Percentiles rank a stretch among this genome's conserved stretches.
phyloP scores from a whole-genome alignment of 2,888 invertebrate genomes.

The Drosophila incognita region DNA sequence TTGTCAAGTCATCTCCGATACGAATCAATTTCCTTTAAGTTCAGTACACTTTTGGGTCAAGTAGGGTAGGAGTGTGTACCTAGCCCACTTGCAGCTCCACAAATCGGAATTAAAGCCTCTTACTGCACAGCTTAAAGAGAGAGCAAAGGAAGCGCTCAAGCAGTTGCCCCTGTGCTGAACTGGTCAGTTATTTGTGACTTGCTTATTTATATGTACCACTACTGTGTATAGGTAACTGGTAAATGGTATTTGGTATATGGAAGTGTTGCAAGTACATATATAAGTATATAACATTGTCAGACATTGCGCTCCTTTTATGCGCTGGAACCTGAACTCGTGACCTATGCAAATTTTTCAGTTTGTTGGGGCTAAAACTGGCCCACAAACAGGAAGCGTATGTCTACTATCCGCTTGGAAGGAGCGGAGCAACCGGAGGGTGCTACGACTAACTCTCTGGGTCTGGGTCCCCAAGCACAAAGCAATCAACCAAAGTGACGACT shows the following conservation, averaged over 20 bases:
- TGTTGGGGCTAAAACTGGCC: constrained; percentile 61
- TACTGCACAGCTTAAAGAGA: constrained; percentile 42
- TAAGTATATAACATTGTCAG: constrained; percentile 59
- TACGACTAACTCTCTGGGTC: constrained; percentile 63
- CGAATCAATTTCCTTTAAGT: constrained; percentile 78
- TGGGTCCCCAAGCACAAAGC: constrained; percentile 69
- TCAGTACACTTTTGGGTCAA: constrained; percentile 80
- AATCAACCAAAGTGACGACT: constrained; percentile 54
- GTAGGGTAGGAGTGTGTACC: constrained; percentile 3
- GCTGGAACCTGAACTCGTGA: constrained; percentile 81
- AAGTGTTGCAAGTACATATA: constrained; percentile 13
- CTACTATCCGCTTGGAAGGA: constrained; percentile 21
- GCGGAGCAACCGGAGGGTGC: background rate
- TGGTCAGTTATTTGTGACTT: constrained; percentile 73
- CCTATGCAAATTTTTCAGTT: constrained; percentile 80
- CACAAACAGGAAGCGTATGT: constrained; percentile 70
- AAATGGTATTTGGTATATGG: constrained; percentile 12
- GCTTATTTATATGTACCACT: constrained; percentile 52
- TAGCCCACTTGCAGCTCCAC: constrained; percentile 21
- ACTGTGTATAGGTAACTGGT: constrained; percentile 4
- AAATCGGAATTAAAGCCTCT: constrained; percentile 45
- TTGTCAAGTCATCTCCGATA: constrained; percentile 79
- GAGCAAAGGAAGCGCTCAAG: background rate
- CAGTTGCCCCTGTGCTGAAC: constrained; percentile 37
- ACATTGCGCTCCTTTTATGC: constrained; percentile 68